Conservation (phyloP, 2,113 vertebrate species). For the Tretioscincus oriximinensis region DNA sequence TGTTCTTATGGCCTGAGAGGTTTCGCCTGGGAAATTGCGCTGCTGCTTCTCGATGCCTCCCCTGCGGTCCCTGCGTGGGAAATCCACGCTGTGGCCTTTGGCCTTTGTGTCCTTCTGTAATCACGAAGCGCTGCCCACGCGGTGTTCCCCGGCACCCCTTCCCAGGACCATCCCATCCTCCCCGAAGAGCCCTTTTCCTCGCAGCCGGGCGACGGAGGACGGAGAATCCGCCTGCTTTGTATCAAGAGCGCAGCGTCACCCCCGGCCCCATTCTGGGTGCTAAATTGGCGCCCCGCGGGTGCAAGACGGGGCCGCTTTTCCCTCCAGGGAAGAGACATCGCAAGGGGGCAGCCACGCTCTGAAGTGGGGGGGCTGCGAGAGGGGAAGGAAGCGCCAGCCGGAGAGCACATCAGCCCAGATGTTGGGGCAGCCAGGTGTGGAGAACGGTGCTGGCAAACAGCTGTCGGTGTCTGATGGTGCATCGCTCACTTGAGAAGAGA, state of each 20-base stretch:
- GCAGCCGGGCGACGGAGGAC: not conserved
- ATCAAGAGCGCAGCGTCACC: not conserved
- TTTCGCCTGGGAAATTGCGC: not conserved
- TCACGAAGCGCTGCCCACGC: not conserved
- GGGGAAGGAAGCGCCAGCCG: no score
- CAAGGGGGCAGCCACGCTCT: not conserved
- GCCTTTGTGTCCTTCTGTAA: not conserved
- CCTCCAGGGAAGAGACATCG: not conserved
- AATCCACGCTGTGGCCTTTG: not conserved
- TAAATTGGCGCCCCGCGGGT: not conserved
- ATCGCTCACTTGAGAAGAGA: no score
- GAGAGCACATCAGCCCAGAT: no score
- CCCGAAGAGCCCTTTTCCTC: slow-evolving; percentile 3
- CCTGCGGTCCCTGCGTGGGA: not conserved
- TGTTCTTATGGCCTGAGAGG: not conserved
- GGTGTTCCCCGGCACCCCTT: slow-evolving; percentile 4
- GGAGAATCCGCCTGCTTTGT: not conserved
- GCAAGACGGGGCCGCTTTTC: not conserved
- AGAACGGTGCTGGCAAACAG: no score
- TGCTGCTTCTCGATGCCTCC: slow-evolving; percentile 38
- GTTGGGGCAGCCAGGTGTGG: no score
- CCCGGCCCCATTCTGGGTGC: not conserved
- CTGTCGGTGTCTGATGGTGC: no score
- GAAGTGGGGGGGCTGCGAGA: not conserved
- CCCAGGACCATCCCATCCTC: not conserved